Conservation (phyloP, 2,797 vertebrate genomes). For the Hirundo rustica region DNA sequence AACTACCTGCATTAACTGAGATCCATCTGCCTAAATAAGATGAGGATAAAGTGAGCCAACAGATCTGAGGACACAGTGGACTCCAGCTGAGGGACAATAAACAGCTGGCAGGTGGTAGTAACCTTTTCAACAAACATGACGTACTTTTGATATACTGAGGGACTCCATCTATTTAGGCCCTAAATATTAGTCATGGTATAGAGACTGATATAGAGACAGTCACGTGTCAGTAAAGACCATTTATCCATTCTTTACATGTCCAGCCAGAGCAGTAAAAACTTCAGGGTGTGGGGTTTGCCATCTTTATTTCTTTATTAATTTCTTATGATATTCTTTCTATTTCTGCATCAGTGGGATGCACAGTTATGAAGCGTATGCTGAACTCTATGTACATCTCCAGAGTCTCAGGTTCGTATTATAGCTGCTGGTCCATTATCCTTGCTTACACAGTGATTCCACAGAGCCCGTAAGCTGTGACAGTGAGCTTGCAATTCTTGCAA, state of each 20-base stretch:
- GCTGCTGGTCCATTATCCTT: background rate
- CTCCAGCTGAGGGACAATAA: conserved; percentile 17
- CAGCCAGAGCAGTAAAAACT: background rate
- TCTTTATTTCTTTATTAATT: background rate
- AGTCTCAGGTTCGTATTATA: background rate
- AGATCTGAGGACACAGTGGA: background rate
- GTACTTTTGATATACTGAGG: background rate
- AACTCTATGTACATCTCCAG: background rate
- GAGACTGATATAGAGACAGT: background rate
- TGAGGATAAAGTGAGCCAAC: conserved; percentile 11
- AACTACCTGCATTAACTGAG: background rate
- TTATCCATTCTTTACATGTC: background rate
- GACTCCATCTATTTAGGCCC: background rate
- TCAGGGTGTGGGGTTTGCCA: background rate
- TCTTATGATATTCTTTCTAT: background rate
- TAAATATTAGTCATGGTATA: background rate
- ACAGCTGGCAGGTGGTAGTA: background rate
- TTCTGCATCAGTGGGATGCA: background rate
- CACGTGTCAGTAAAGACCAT: background rate
- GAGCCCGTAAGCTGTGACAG: background rate
- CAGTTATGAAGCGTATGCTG: background rate
- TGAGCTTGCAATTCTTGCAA: background rate
- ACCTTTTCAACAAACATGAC: background rate
- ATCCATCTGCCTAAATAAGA: conserved; percentile 26
- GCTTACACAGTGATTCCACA: background rate